Evolutionary conservation across 2,888 invertebrate genomes (phyloP), one percentile per base, ranked within the genome.

Genomic region (Exocentrus adspersus): DNA sequence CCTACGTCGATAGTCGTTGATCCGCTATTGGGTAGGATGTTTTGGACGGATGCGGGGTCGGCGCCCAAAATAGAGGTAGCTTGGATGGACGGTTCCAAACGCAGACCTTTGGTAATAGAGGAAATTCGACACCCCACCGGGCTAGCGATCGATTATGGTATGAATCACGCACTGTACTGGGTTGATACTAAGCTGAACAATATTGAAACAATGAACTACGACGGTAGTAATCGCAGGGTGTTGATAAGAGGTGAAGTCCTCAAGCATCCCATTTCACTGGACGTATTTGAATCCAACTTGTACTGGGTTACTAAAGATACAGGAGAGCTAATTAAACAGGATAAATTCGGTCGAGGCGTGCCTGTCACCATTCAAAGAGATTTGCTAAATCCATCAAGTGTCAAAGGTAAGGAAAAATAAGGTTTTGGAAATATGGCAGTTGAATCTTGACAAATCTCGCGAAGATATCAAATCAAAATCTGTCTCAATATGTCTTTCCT

Each of bases 321-420:
- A 0, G 97, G 97, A 0, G 94, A 95, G 77, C 85, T 98, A 4
- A 86, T 94, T 51, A 87, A 89, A 19, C 96, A 97, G 81, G 97
- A 99, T 82, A 99, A 99, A 85, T 98, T 98, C 83, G 98, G 98
- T 0, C 86, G 97, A 52, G 97, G 97, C 9, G 94, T 97, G 67
- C 92, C 94, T 41, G 91, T 92, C 48, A 85, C 90, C 1, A 86
- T 98, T 17, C 91, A 94, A 65, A 90, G 89, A 74, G 92, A 95
- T 78, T 87, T 98, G 63, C 89, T 92, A 71, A 92, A 92, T 80
- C 94, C 97, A 0, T 92, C 94, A 14, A 92, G 92, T 63, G 89
- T 98, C 1, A 94, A 92, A 86, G 89, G 90, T 90, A 78, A 74
- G 64, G 28, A 52, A 28, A 37, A 37, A 19, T 45, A 45, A n/a